Conservation (phyloP, 2,888 invertebrate genomes). For the Drosophila monieri region DNA sequence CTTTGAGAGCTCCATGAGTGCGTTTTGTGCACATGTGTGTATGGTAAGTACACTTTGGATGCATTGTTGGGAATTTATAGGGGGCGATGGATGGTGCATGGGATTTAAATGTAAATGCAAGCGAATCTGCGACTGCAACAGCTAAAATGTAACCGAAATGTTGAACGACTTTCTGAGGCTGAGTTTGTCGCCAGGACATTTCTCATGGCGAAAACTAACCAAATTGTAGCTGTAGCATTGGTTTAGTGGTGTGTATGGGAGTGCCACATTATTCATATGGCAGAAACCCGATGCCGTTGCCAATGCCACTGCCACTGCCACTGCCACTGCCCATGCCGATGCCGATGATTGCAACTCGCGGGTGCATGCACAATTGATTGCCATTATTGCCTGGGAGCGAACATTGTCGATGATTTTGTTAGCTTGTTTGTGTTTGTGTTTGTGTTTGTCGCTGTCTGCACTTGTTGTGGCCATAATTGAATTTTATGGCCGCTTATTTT, state of each 20-base stretch:
- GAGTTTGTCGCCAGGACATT: slow-evolving; percentile 1
- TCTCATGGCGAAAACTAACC: slow-evolving; percentile 30
- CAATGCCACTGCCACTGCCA: slow-evolving; percentile 24
- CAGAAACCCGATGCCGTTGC: slow-evolving; percentile 27
- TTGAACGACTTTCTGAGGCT: slow-evolving; percentile 32
- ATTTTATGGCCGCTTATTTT: slow-evolving; percentile 78
- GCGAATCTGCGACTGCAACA: slow-evolving; percentile 23
- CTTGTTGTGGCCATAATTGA: slow-evolving; percentile 76
- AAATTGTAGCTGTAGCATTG: slow-evolving; percentile 49
- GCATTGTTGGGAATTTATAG: slow-evolving; percentile 33
- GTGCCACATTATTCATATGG: slow-evolving; percentile 30
- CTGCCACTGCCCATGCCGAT: not conserved
- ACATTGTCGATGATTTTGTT: slow-evolving; percentile 22
- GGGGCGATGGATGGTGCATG: slow-evolving; percentile 8
- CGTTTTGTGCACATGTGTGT: slow-evolving; percentile 8
- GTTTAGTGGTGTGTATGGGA: slow-evolving; percentile 40
- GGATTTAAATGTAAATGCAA: slow-evolving; percentile 11
- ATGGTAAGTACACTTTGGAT: slow-evolving; percentile 44
- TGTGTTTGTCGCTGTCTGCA: slow-evolving; percentile 51
- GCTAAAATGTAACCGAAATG: slow-evolving; percentile 60
- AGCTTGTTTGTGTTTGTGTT: slow-evolving; percentile 7
- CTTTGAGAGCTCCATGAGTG: slow-evolving; percentile 9
- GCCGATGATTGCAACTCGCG: slow-evolving; percentile 12
- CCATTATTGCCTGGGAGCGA: slow-evolving; percentile 59
- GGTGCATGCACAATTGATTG: slow-evolving; percentile 71